A percentile compares a stretch with the other conserved stretches of the same genome.
Conservation (phyloP, 53 echinoderm and acorn worm species). For the Actinopyga echinites region DNA sequence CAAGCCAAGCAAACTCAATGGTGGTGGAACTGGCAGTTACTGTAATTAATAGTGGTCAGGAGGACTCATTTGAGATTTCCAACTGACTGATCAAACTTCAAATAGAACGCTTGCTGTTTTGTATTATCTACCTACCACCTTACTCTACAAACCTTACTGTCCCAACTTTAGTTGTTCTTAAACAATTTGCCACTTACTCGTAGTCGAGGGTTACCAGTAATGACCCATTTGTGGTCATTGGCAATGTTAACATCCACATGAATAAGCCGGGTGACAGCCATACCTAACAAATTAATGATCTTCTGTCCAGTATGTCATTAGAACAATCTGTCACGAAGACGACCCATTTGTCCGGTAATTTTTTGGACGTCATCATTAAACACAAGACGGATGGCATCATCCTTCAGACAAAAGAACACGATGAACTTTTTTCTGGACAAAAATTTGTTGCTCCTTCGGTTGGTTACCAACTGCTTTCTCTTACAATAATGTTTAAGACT, state of each 20-base stretch:
- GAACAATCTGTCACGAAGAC: neutral
- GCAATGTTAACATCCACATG: neutral
- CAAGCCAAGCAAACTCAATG: neutral
- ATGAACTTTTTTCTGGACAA: neutral
- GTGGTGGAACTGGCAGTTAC: neutral
- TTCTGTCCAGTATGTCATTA: neutral
- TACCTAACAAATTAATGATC: neutral
- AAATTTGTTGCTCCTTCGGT: too few species aligned
- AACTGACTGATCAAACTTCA: neutral
- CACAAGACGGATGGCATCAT: neutral
- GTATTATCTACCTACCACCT: neutral
- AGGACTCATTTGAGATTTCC: neutral
- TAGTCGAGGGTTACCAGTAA: neutral
- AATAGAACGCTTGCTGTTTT: neutral
- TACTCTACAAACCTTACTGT: neutral
- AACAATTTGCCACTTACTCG: neutral
- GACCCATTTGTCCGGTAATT: neutral
- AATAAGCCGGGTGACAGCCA: too few species aligned
- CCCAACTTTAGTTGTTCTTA: neutral
- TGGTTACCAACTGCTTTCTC: too few species aligned
- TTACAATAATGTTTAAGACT: neutral
- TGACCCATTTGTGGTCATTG: neutral
- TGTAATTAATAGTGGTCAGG: neutral
- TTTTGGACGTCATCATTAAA: neutral
- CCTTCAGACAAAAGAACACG: neutral